Evolutionary conservation across 2,113 vertebrate species (phyloP), one percentile per base, ranked within the genome.

Genomic region (Archilochus colubris): DNA sequence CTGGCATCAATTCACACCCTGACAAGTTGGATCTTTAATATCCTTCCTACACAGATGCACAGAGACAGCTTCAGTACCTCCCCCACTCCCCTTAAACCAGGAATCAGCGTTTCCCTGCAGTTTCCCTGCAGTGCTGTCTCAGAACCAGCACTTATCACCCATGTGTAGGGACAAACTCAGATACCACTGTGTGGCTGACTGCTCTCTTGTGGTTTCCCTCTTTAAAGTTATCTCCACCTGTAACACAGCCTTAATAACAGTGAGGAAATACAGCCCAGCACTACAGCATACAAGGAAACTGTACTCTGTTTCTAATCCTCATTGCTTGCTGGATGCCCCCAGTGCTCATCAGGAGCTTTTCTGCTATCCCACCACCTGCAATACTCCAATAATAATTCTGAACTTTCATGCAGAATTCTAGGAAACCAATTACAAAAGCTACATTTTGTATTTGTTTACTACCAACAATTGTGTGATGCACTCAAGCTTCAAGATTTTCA

Each of bases 61-160:
- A 91, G 62, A 93, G 86, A 92, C 94, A 91, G 93, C 89, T 86
- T 67, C 12, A 81, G 82, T 40, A 1, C 87, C 89, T 88, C 85
- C 93, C 51, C 67, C 67, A 9, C 85, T 86, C 38, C 89, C 94
- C 93, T 96, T 36, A 78, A 91, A 86, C 51, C 82, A 95, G 89
- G 93, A 96, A 95, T 95, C 95, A 94, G 91, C 88, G 14, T 95
- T 95, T 93, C 86, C 93, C 94, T 57, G 51, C 91, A 94, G 93
- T 22, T 90, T 75, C 77, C 89, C 93, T 54, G 38, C 64, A 16
- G 79, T 7, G 76, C 91, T 80, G 51, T 62, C 84, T 38, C 36
- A 38, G 36, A 38, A 38, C 81, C 93, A 94, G 94, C 93, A 95
- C 20, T 70, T 86, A 83, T 64, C 19, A 2, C 72, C 86, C 58